Evolutionary conservation across 2,797 vertebrate species (phyloP).

Genomic region (Gephyroberyx darwinii): DNA sequence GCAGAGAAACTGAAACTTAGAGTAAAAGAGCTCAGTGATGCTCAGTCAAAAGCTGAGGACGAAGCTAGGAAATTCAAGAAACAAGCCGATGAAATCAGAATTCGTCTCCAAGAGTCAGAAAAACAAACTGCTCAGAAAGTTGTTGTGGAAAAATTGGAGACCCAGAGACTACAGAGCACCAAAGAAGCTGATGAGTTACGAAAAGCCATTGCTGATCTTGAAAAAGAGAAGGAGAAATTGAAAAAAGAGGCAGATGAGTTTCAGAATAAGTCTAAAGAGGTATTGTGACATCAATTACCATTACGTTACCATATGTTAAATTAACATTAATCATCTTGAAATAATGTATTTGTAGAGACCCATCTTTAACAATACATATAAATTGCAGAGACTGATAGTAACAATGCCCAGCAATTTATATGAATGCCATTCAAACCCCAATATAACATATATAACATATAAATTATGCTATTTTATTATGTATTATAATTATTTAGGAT

Average conservation of each 20-base stretch:
- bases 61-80: constrained; percentile 91
- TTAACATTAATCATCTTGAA: no score
- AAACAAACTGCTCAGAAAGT: constrained; percentile 84
- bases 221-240: constrained; percentile 89
- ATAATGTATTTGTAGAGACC: constrained; percentile 10
- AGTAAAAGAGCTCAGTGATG: constrained; percentile 89
- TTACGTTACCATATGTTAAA: no score
- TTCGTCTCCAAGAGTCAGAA: constrained; percentile 83
- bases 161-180: constrained; percentile 89
- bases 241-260: constrained; percentile 87
- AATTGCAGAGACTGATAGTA: constrained; percentile 59
- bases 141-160: constrained; percentile 88
- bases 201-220: constrained; percentile 86
- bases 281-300: constrained; percentile 72
- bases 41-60: constrained; percentile 89
- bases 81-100: constrained; percentile 90
- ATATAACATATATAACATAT: constrained; percentile 4
- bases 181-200: constrained; percentile 88
- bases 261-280: constrained; percentile 94
- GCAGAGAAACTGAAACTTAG: constrained; percentile 89
- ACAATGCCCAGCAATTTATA: constrained; percentile 62
- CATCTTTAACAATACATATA: constrained; percentile 42
- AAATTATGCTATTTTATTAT: not conserved
- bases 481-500: not conserved
- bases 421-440: constrained; percentile 42